Evolutionary conservation across 2,113 vertebrate species (phyloP).

Genomic region (Ctenodactylus gundi): DNA sequence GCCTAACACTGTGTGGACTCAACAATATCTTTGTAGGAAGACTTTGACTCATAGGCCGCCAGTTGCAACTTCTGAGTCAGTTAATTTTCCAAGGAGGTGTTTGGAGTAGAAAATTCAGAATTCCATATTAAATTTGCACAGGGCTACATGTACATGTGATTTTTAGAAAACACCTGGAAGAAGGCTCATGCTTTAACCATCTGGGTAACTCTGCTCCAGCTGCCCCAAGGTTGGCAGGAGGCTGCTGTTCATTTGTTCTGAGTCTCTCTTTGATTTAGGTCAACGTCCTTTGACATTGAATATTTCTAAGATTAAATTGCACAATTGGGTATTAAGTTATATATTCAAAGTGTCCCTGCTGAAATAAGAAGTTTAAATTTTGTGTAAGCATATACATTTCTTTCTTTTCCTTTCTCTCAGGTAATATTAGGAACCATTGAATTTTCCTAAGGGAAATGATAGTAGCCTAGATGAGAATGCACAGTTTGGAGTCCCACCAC

Average conservation of each 20-base stretch:
- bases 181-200: background rate
- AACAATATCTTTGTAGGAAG: background rate
- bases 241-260: background rate
- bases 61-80: background rate
- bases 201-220: background rate
- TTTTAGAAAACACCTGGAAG: constrained; percentile 29
- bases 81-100: background rate
- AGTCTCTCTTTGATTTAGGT: background rate
- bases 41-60: background rate
- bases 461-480: background rate
- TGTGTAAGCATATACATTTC: background rate
- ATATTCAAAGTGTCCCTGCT: background rate
- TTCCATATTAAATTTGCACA: background rate
- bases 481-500: background rate
- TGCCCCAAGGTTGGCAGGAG: background rate
- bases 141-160: background rate
- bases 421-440: background rate
- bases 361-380: background rate
- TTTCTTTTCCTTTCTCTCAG: constrained; percentile 7
- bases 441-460: background rate
- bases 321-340: background rate
- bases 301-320: constrained; percentile 6
- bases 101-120: background rate
- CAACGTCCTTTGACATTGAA: background rate
- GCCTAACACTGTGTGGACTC: background rate